Evolutionary conservation across 2,113 vertebrate genomes (phyloP), one percentile per base, ranked within the genome.

Genomic region (Sceloporus tristichus): DNA sequence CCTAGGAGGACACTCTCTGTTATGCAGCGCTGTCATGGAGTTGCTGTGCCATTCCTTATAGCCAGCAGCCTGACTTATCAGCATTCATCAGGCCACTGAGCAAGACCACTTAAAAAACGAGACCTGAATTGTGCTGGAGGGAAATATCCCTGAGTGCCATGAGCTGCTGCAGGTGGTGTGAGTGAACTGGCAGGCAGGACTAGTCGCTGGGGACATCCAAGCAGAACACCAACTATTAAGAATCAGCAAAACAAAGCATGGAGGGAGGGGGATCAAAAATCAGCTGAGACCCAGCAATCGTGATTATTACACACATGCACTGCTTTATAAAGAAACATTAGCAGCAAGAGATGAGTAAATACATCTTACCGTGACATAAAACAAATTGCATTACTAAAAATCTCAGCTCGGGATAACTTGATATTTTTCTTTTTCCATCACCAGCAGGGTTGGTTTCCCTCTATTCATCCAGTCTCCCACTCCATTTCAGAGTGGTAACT

Each of bases 361-460:
- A 88, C 71, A 80, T 90, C 70, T 83, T 91, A 70, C 86, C 71
- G 3, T 79, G 88, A 86, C 86, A 90, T 0, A 0, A 91, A 91
- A 91, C 88, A 94, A 74, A 82, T 90, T 90, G 18, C 16, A 85
- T 92, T 94, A 87, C 88, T 93, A 87, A 85, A 92, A 94, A 90
- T 75, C 91, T 87, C 86, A 81, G 86, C 76, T 91, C 70, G 85
- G 42, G 88, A 73, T 40, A 86, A 54, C 65, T 82, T 90, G 79
- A 87, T 89, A 38, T 92, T 94, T 92, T 89, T 92, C 70, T 70
- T 80, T 85, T 70, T 93, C 88, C 89, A 0, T 85, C 87, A 85
- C 62, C 85, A 73, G 70, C 85, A 16, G 1, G 1, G 48, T 84
- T 91, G 9, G 87, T 89, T 92, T 93, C 59, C 88, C 68, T 23